These are phyloP conservation scores for Rutpela maculata DNA, from an alignment of 2,888 invertebrate species.

Conservation along the genomic window DNA sequence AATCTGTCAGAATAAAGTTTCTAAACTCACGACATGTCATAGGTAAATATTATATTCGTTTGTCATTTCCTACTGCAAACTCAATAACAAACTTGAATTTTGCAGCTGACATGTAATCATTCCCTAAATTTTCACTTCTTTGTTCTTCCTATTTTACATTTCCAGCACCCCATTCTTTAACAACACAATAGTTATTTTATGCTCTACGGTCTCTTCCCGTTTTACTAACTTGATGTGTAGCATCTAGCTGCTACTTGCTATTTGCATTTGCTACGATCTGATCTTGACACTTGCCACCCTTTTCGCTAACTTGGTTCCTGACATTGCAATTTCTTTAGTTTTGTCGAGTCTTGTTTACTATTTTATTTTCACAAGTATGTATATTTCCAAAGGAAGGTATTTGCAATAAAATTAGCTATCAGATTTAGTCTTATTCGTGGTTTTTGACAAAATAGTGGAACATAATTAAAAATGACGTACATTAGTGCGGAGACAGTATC, in stretches of 20 bases:
- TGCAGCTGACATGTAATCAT: background rate
- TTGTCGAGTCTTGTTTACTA: background rate
- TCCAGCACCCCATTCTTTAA: conserved; percentile 63
- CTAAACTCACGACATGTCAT: too few relatives aligned
- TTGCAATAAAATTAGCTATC: too few relatives aligned
- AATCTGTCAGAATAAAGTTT: too few relatives aligned
- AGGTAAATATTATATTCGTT: background rate
- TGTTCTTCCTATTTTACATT: conserved; percentile 58
- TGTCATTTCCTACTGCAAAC: too few relatives aligned
- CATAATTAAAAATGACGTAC: too few relatives aligned
- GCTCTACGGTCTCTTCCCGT: conserved; percentile 51
- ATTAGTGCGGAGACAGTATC: too few relatives aligned
- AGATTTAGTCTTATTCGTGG: too few relatives aligned
- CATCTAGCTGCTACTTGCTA: conserved; percentile 51
- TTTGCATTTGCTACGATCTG: conserved; percentile 50
- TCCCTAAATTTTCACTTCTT: conserved; percentile 45
- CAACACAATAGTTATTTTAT: conserved; percentile 50
- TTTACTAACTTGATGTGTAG: conserved; percentile 48
- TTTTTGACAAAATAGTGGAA: too few relatives aligned
- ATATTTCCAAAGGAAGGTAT: background rate
- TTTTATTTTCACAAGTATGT: background rate
- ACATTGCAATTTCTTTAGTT: conserved; percentile 13
- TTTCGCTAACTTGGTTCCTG: conserved; percentile 50
- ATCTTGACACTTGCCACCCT: conserved; percentile 55
- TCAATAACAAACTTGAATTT: background rate